Evolutionary conservation across 2,888 invertebrate genomes (phyloP), one percentile per base, ranked within the genome.

Genomic region (Nematopogon swammerdamellus): DNA sequence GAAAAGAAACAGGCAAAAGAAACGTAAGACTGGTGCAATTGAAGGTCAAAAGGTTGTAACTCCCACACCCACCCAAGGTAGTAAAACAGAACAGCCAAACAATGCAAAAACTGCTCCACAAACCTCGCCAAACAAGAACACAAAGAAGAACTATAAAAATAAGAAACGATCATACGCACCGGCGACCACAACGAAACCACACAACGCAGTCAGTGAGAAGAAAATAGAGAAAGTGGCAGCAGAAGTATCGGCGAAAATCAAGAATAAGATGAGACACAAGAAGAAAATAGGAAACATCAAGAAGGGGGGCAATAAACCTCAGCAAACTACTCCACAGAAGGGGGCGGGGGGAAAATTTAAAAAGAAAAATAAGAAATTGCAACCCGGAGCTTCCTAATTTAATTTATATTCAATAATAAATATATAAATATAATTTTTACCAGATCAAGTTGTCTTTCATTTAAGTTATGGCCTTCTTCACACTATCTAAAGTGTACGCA

Each of bases 211-310:
- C 5, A 25, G 25, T 25, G 5, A 45, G 20, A 58, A 56, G 59
- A 57, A 74, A 5, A 63, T 69, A 11, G 67, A 68, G 47, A 61
- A 63, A 20, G 47, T 67, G 1, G 65, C 68, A 58, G 59, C 62
- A 4, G 61, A 59, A 49, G 67, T 62, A 43, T 63, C 74, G 3
- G 68, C 65, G 50, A 73, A 73, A 56, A 52, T 76, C 3, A 76
- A 75, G 59, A 69, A 67, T 25, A 63, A 70, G 51, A 73, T 71
- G 54, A 64, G 70, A 46, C 46, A 51, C 18, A 69, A 69, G 51
- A 73, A 75, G 52, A 60, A 66, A 57, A 70, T 76, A 53, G 76
- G 76, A 46, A 62, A 70, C 51, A 49, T 73, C 18, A 68, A 65
- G 50, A 57, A 54, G 19, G 63, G 62, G 47, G 65, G 64, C 55